phyloP scores from a whole-genome alignment of 1,140 invertebrate genomes.

The Pseudomyrmex cubaensis region DNA sequence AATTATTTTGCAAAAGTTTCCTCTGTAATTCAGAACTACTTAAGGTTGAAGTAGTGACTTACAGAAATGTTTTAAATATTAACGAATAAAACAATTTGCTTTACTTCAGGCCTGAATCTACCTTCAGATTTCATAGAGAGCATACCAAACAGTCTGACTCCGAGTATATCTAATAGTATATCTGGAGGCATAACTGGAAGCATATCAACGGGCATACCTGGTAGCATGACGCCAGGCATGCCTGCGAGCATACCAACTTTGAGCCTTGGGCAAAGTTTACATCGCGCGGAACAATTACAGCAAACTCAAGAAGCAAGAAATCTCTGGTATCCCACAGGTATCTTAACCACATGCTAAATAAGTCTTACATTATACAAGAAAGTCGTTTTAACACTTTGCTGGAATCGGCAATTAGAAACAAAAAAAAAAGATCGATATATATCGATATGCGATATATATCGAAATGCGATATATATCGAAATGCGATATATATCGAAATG shows the following conservation, averaged over 20 bases:
- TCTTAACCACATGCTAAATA: constrained; percentile 30
- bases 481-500: no score
- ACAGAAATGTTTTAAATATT: no score
- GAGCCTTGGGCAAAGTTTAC: constrained; percentile 67
- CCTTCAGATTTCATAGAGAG: constrained; percentile 11
- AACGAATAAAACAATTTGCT: no score
- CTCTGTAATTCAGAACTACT: no score
- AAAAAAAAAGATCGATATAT: no score
- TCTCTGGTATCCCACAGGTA: constrained; percentile 69
- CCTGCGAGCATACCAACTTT: constrained; percentile 68
- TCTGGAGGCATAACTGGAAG: constrained; percentile 50
- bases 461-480: no score
- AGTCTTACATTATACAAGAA: no score
- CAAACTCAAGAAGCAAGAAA: constrained; percentile 52
- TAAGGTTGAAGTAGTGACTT: no score
- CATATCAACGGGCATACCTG: constrained; percentile 61
- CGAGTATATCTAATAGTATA: constrained; percentile 57
- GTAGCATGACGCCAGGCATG: constrained; percentile 48
- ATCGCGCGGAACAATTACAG: constrained; percentile 60
- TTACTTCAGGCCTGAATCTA: constrained; percentile 1
- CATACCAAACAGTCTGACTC: constrained; percentile 21
- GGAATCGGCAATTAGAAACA: no score
- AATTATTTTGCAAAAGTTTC: no score
- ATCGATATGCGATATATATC: no score
- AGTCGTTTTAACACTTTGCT: no score